These are phyloP conservation scores for Diarsia mendica DNA, from an alignment of 2,888 invertebrate genomes.

Conservation along the genomic window DNA sequence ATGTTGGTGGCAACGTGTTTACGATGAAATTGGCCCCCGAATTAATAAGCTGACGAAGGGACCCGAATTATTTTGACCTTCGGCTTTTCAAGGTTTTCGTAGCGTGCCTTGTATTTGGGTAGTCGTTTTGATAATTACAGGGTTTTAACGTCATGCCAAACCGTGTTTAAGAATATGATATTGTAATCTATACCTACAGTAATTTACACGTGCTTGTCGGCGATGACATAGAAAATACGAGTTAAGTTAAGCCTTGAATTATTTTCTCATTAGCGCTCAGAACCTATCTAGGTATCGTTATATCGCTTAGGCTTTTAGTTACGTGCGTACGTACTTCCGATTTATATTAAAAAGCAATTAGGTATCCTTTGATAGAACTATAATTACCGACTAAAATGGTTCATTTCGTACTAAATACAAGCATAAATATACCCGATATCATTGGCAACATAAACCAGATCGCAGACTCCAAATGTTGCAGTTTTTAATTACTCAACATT, in stretches of 20 bases:
- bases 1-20: slow-evolving; percentile 77
- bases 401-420: neutral
- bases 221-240: slow-evolving; percentile 5
- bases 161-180: slow-evolving; percentile 44
- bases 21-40: slow-evolving; percentile 75
- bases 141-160: slow-evolving; percentile 53
- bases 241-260: slow-evolving; percentile 40
- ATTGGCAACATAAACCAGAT: neutral
- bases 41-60: slow-evolving; percentile 80
- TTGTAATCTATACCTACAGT: slow-evolving; percentile 41
- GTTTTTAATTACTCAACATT: slow-evolving; percentile 26
- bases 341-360: slow-evolving; percentile 30
- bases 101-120: slow-evolving; percentile 60
- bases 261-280: slow-evolving; percentile 40
- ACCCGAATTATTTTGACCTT: slow-evolving; percentile 76
- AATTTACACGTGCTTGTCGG: slow-evolving; percentile 37
- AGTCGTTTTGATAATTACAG: slow-evolving; percentile 67
- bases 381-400: neutral
- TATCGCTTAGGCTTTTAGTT: slow-evolving; percentile 17
- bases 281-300: neutral
- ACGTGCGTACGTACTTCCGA: neutral
- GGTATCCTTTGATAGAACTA: neutral
- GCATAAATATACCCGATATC: neutral
- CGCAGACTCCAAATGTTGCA: slow-evolving; percentile 17
- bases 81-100: slow-evolving; percentile 72